A percentile compares a stretch with the other conserved stretches of the same genome.
These are phyloP conservation scores for Drosophila triauraria DNA, from an alignment of 1,140 invertebrate species.

Conservation along the genomic window DNA sequence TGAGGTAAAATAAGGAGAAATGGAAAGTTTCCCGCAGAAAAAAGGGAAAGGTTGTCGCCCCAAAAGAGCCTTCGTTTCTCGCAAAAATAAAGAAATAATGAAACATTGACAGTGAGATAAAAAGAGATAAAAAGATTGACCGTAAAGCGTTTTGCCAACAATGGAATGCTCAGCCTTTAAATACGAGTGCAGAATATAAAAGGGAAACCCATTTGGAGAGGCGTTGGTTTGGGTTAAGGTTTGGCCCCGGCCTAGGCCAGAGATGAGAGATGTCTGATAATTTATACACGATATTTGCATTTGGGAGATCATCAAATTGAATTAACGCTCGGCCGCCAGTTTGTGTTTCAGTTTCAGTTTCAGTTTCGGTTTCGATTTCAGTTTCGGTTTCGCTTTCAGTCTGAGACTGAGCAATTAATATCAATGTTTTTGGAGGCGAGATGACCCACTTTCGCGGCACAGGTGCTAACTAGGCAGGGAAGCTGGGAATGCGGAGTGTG, in stretches of 20 bases:
- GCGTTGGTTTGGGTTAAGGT: constrained; percentile 61
- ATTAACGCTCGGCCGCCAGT: constrained; percentile 54
- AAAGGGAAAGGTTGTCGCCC: constrained; percentile 52
- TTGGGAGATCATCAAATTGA: constrained; percentile 73
- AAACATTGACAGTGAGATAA: constrained; percentile 52
- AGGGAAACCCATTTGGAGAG: constrained; percentile 53
- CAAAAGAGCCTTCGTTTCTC: constrained; percentile 32
- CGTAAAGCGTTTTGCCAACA: constrained; percentile 58
- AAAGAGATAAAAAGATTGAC: constrained; percentile 60
- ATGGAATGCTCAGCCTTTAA: constrained; percentile 49
- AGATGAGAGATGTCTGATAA: constrained; percentile 49
- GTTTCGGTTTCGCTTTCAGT: constrained; percentile 30
- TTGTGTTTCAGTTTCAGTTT: constrained; percentile 25
- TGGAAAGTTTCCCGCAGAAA: constrained; percentile 34
- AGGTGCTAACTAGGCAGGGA: constrained; percentile 70
- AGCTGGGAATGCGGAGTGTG: neutral
- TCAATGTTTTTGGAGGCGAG: constrained; percentile 43
- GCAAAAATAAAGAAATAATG: constrained; percentile 6
- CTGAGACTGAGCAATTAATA: constrained; percentile 33
- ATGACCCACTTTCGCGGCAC: constrained; percentile 70
- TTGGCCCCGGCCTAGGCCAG: constrained; percentile 47
- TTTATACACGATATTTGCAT: constrained; percentile 79
- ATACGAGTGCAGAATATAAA: constrained; percentile 62
- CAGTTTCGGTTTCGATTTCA: constrained; percentile 22
- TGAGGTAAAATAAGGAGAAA: constrained; percentile 18